Evolutionary conservation across 2,888 invertebrate species (phyloP), one percentile per base, ranked within the genome.

Genomic region (Phaedon cochleariae): DNA sequence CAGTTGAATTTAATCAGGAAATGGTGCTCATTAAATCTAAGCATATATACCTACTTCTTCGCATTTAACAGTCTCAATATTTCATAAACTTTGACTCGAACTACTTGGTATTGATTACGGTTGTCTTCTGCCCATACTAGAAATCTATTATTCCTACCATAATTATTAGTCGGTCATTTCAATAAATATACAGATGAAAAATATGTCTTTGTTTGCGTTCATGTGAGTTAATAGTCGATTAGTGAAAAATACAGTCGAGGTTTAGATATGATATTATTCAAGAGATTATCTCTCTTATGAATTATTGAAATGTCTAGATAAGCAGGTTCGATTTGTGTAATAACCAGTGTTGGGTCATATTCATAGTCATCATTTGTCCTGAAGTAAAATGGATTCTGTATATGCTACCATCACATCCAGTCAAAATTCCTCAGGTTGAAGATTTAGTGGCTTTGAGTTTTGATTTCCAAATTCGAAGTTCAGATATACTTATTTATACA

Each of bases 11-110:
- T 76, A 75, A 76, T 76, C 75, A 76, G 72, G 69, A 65, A 74
- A 74, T 72, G 68, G 68, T 71, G 67, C 72, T 73, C 75, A 76
- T 77, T 77, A 77, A 77, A 77, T 77, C 76, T 75, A 77, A 73
- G 73, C 76, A 66, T 66, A 66, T 61, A n/a, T n/a, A n/a, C n/a
- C n/a, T n/a, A 67, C 61, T 64, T 63, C 61, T 67, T 66, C 62
- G 62, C 66, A 59, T 66, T 66, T 66, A 66, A 59, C 67, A 68
- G 64, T 61, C 52, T 64, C 61, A 62, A 64, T 67, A 69, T 69
- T 69, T 71, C 64, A 68, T 69, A 59, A 64, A 71, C 62, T 64
- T 68, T 54, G 64, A 70, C 62, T 66, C 60, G 49, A 65, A 64
- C 63, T 69, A 61, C 65, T 68, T 59, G 52, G 58, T 69, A 71